Evolutionary conservation across 1,140 invertebrate genomes (phyloP), one percentile per base, ranked within the genome.

Genomic region (Drosophila gunungcola): DNA sequence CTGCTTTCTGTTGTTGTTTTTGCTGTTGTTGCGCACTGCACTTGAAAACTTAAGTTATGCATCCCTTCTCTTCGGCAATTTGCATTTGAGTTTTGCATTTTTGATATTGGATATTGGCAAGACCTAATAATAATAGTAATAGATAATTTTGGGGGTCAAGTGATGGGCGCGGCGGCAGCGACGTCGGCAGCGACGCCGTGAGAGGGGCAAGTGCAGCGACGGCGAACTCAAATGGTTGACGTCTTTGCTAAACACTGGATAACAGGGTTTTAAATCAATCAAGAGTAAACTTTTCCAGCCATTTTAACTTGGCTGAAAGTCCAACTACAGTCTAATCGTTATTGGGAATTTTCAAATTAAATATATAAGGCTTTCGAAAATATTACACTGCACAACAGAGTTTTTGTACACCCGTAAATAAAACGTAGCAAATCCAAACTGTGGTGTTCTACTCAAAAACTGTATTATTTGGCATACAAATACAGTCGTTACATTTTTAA

Each of bases 21-120:
- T 85, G 27, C 25, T 48, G 62, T 86, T 74, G 58, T 78, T 75
- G 82, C 63, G 82, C 83, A 82, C 42, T 85, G 82, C 82, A 85
- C 82, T 85, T 85, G 78, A 85, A 86, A 85, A 80, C 75, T 73
- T 83, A 52, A 88, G 84, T 67, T 69, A 80, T 80, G 84, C 83
- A 80, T 70, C 32, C 56, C 12, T 27, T 16, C 27, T 16, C 34
- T 5, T 25, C n/a, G 3, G 16, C 38, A 32, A 27, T 52, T 48
- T 34, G 69, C 41, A n/a, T 32, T 29, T 32, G 13, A 41, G 36
- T 58, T 67, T 29, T 54, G 51, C 61, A 78, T 80, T 80, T 80
- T 56, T 58, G 12, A 27, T 49, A 21, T 21, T 56, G 62, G 12
- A 27, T 49, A 60, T 64, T 52, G 74, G 73, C 61, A 25, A 58